These are phyloP conservation scores for Diachasmimorpha longicaudata DNA, from an alignment of 1,140 invertebrate genomes.

Conservation along the genomic window DNA sequence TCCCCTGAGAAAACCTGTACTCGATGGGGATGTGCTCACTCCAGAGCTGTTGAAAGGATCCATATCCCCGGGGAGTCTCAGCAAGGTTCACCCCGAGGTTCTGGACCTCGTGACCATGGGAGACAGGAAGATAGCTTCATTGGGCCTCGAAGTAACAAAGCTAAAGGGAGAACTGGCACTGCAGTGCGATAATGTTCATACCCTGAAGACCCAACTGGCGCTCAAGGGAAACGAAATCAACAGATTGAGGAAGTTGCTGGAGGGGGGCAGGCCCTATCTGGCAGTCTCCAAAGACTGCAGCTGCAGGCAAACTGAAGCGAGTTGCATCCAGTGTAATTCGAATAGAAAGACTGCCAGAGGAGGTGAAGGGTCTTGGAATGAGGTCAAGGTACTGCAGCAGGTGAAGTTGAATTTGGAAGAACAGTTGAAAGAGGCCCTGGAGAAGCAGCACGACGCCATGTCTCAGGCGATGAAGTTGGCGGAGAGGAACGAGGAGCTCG, in stretches of 20 bases:
- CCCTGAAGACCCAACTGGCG: slow-evolving; percentile 51
- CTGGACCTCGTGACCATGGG: slow-evolving; percentile 56
- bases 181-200: slow-evolving; percentile 54
- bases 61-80: slow-evolving; percentile 41
- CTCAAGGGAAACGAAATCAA: slow-evolving; percentile 69
- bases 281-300: slow-evolving; percentile 67
- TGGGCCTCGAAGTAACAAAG: slow-evolving; percentile 61
- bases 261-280: slow-evolving; percentile 67
- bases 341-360: not conserved
- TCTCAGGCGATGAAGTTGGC: slow-evolving; percentile 70
- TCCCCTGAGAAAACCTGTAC: slow-evolving; percentile 49
- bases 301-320: slow-evolving; percentile 58
- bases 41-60: slow-evolving; percentile 28
- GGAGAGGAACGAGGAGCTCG: slow-evolving; percentile 70
- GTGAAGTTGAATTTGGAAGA: slow-evolving; percentile 66
- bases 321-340: slow-evolving; percentile 29
- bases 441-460: slow-evolving; percentile 78
- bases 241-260: slow-evolving; percentile 67
- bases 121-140: slow-evolving; percentile 59
- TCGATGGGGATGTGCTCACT: slow-evolving; percentile 51
- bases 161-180: slow-evolving; percentile 59
- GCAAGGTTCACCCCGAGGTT: slow-evolving; percentile 45
- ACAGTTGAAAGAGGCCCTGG: slow-evolving; percentile 67
- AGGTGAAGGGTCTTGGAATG: slow-evolving; percentile 39
- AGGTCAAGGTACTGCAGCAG: slow-evolving; percentile 64